Base-by-base conservation (phyloP, 2,113 vertebrate species). In the Bothrops jararaca region DNA sequence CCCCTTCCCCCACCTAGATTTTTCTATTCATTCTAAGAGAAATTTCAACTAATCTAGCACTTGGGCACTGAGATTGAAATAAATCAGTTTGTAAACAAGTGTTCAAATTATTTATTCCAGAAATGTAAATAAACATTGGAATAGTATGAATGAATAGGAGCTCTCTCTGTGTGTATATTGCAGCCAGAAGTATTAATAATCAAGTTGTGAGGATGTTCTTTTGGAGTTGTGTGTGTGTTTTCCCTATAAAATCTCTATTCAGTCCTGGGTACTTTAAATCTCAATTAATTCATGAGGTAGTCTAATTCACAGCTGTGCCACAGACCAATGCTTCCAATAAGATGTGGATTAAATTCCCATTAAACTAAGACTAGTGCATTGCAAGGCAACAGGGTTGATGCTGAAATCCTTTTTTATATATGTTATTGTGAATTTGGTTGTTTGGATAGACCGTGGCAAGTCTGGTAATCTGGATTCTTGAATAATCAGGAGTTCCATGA, bases 241-340 rank as follows among this genome's bases (percentile, higher is more conserved):
- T 24, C 74, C 74, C 74, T 80, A 80, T 80, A 42, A 90, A 64
- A 50, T n/a, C 48, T 29, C 48, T 50, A n/a, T 80, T 90, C 64
- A 80, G 23, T 80, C 48, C 48, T 15, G n/a, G 48, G 13, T 90
- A 54, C 11, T 50, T 90, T 53, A 85, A 91, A 85, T 34, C 22
- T 53, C 69, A 91, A 91, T 91, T 91, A 91, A 91, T 91, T 91
- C 89, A 91, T 54, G 69, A 56, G 69, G 5, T 91, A 2, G n/a
- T 34, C 69, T 91, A 54, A 85, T 91, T 80, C 50, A 85, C 90
- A 85, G 69, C 64, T 91, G 90, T 56, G 50, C 50, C 90, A 85
- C 50, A 54, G 52, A 24, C 52, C 69, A 56, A 85, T 90, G 20
- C 64, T 90, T 90, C 89, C 74, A 74, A 53, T 74, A 74, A 90